A percentile compares a stretch with the other conserved stretches of the same genome.
Conservation (phyloP, 2,113 vertebrate species). For the Cervus canadensis region DNA sequence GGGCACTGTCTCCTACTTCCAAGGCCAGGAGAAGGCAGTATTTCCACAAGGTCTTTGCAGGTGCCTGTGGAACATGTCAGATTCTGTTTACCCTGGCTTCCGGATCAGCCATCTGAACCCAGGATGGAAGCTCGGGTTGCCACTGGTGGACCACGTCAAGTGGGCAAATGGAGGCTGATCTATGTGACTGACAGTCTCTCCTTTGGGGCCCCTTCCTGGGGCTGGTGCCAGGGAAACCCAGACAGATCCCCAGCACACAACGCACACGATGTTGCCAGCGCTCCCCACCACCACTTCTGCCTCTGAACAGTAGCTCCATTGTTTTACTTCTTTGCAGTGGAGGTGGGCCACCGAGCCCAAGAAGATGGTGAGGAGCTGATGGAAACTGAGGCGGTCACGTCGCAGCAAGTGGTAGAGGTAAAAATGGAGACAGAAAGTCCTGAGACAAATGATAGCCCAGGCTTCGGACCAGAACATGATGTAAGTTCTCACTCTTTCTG, state of each 20-base stretch:
- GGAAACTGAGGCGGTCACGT: too few relatives aligned
- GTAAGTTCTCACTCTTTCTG: not conserved
- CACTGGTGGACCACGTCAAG: accelerated
- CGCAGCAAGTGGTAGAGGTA: too few relatives aligned
- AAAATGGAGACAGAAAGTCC: too few relatives aligned
- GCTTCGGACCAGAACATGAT: too few relatives aligned
- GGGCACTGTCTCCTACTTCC: not conserved
- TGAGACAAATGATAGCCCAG: too few relatives aligned
- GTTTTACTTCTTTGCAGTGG: not conserved
- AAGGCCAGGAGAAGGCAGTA: accelerated
- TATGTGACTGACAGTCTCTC: accelerated
- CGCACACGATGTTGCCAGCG: accelerated
- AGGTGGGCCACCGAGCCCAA: accelerated
- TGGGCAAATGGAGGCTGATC: accelerated
- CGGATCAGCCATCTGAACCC: accelerated
- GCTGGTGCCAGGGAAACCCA: accelerated
- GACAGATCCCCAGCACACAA: accelerated
- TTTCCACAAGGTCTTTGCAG: not conserved
- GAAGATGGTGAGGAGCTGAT: too few relatives aligned
- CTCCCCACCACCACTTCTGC: accelerated
- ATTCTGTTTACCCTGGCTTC: not conserved
- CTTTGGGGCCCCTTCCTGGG: accelerated
- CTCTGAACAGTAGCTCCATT: accelerated
- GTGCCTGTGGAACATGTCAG: accelerated
- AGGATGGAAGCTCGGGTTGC: not conserved